phyloP scores from a whole-genome alignment of 2,888 invertebrate species.

The Amiota minor region DNA sequence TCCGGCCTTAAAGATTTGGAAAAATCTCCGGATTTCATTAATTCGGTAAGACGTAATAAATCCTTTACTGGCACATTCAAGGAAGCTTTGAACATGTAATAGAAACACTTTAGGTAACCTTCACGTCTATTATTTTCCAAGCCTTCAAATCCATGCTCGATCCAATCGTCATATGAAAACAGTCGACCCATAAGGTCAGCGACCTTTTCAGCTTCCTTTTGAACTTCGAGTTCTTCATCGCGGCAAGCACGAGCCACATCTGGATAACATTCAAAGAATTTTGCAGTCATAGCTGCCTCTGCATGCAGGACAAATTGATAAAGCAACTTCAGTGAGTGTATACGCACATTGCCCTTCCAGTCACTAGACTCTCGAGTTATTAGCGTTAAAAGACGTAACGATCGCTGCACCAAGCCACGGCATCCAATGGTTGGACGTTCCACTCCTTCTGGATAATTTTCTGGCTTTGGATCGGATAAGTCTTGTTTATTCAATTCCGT shows the following conservation, averaged over 20 bases:
- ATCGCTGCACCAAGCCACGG: slow-evolving; percentile 83
- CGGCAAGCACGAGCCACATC: slow-evolving; percentile 67
- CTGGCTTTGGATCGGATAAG: slow-evolving; percentile 79
- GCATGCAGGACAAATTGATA: slow-evolving; percentile 72
- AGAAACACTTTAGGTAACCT: slow-evolving; percentile 70
- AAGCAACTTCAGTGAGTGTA: slow-evolving; percentile 70
- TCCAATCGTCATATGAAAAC: slow-evolving; percentile 69
- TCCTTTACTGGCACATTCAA: slow-evolving; percentile 55
- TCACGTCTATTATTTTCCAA: slow-evolving; percentile 63
- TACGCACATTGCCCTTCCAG: slow-evolving; percentile 73
- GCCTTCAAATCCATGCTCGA: slow-evolving; percentile 65
- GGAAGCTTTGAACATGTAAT: slow-evolving; percentile 63
- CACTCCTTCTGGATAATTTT: slow-evolving; percentile 83
- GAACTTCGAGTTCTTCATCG: slow-evolving; percentile 61
- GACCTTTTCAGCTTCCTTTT: slow-evolving; percentile 67
- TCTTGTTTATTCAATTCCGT: slow-evolving; percentile 89
- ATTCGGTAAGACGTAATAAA: slow-evolving; percentile 54
- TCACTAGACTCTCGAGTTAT: slow-evolving; percentile 69
- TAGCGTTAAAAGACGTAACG: slow-evolving; percentile 72
- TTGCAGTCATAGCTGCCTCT: slow-evolving; percentile 70
- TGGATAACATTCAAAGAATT: slow-evolving; percentile 70
- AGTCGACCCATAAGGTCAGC: slow-evolving; percentile 71
- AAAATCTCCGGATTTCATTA: slow-evolving; percentile 61
- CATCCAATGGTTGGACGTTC: slow-evolving; percentile 91
- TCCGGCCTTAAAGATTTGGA: slow-evolving; percentile 64